Base-by-base conservation (phyloP, 2,888 invertebrate genomes). In the Ernsta delagoae region DNA sequence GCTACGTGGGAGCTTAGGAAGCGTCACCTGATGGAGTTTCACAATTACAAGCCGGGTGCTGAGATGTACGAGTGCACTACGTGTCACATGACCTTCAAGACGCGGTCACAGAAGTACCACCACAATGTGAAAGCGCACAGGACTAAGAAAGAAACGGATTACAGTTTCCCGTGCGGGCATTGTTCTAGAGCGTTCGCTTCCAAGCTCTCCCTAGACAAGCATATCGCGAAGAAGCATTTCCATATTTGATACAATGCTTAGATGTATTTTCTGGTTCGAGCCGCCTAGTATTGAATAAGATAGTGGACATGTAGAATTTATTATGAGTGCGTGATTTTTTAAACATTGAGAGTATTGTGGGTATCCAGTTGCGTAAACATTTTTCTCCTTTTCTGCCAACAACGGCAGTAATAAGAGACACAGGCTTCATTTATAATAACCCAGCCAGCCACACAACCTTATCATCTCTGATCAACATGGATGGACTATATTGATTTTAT, bases 211-310 rank as follows among this genome's bases (percentile, higher is more conserved):
- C 77, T 95, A 34, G 94, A 94, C 70, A 93, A 94, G 70, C 95
- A 95, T 77, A 89, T 94, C 74, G 89, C 92, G 5, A 91, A 92
- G 73, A 94, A 94, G 72, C 94, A 95, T 83, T 93, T 92, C 67
- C 92, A 90, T 73, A 84, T 86, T 78, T 70, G 53, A 67, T 61
- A 9, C 7, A 41, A 41, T 41, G 7, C 41, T 41, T 41, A 8
- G 41, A 3, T 8, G 1, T 8, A 8, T 41, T 8, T 41, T 41
- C 41, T 24, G 24, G 24, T 24, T 24, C 24, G 24, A 24, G 24
- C 24, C 24, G 24, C 24, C 24, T 24, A 24, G 24, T 24, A 24
- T 24, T 24, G 24, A 3, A 39, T 39, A 39, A 3, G 36, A 39
- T 39, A 3, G 1, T 24, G 3, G 24, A 24, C 24, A 1, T 24